Evolutionary conservation across 2,113 vertebrate species (phyloP), one percentile per base, ranked within the genome.

Genomic region (Paralichthys olivaceus): DNA sequence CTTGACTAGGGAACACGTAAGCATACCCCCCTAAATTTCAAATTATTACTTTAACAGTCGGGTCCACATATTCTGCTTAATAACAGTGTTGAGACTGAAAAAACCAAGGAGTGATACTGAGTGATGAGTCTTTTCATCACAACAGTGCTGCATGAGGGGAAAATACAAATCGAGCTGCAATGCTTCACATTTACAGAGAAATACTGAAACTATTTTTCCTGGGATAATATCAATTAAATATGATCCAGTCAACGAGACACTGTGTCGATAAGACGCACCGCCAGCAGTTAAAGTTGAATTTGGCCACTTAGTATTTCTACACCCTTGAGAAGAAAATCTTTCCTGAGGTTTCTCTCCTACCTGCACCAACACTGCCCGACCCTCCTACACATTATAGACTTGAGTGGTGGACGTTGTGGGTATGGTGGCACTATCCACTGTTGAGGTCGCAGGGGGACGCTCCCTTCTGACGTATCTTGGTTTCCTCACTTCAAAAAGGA

Each of bases 381-480:
- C 23, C 62, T 28, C 23, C 68, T 90, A 95, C 62, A 92, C 91
- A 19, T 93, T 90, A 40, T 89, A 89, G 61, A 91, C 93, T 72
- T 89, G 88, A 40, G 92, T 92, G 23, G 92, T 72, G 34, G 93
- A 80, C 25, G 90, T 77, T 1, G 92, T 90, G 34, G 94, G 80
- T 23, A 87, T 76, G 7, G 86, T 79, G 63, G 86, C 80, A 29
- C 86, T 86, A 4, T 79, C 88, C 11, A 83, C 63, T 4, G 89
- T 66, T 34, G 90, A 81, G 9, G 85, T 55, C 7, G 85, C 75
- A 26, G 94, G 91, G 1, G 93, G 91, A n/a, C 94, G 83, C 83
- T 95, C 94, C 83, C 94, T 91, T 59, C 94, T 85, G 15, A 95
- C 94, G 28, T 95, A 95, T 78, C 95, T 92, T 23, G 90, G 88